phyloP scores from a whole-genome alignment of 2,888 invertebrate genomes.

The Lampropteryx suffumata region DNA sequence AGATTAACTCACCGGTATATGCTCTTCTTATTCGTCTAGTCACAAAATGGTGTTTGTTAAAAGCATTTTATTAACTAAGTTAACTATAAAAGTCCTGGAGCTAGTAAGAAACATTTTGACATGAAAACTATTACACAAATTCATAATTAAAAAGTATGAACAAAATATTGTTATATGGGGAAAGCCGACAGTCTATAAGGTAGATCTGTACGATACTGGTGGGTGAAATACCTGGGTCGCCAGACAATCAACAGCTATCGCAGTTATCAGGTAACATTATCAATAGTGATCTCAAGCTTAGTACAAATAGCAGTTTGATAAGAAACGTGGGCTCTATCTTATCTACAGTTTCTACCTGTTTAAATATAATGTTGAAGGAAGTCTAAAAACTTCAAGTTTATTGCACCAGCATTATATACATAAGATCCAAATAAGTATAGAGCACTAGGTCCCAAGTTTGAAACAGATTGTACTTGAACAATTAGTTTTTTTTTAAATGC shows the following conservation, averaged over 20 bases:
- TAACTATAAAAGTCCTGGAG: constrained; percentile 64
- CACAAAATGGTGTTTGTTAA: constrained; percentile 63
- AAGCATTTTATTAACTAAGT: constrained; percentile 52
- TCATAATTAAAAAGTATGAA: constrained; percentile 59
- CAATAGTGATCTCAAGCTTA: constrained; percentile 76
- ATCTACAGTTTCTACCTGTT: constrained; percentile 60
- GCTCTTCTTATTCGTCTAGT: constrained; percentile 49
- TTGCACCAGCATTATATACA: neutral
- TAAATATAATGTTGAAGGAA: constrained; percentile 42
- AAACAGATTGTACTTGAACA: too few species aligned
- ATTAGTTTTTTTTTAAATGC: too few species aligned
- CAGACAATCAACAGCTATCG: constrained; percentile 57
- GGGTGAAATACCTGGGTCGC: constrained; percentile 48
- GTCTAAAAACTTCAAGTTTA: constrained; percentile 22
- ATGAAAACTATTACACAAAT: constrained; percentile 55
- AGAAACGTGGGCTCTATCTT: constrained; percentile 69
- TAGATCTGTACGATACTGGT: constrained; percentile 62
- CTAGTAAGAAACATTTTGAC: constrained; percentile 65
- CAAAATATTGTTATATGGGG: constrained; percentile 38
- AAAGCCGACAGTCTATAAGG: constrained; percentile 53
- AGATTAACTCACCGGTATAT: constrained; percentile 57
- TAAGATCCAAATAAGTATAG: neutral
- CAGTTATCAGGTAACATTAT: constrained; percentile 66
- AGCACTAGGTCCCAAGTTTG: too few species aligned
- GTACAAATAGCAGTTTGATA: constrained; percentile 75